phyloP scores from a whole-genome alignment of 2,797 vertebrate species.

The Chloroceryle amazona region DNA sequence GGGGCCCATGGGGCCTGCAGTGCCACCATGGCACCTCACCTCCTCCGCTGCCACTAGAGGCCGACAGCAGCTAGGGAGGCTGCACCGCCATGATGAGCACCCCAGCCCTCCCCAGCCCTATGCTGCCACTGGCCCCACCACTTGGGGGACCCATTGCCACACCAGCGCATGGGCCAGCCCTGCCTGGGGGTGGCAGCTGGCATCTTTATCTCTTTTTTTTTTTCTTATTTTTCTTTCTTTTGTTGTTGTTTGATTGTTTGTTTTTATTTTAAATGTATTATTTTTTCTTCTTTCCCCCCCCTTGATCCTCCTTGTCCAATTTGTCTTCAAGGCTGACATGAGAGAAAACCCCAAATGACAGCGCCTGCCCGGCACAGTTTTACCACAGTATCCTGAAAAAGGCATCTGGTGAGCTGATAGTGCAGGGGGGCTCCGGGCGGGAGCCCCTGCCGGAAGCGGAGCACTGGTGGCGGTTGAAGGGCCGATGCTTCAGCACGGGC shows the following conservation, averaged over 20 bases:
- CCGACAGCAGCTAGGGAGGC: background rate
- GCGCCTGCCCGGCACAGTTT: constrained; percentile 86
- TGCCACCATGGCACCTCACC: background rate
- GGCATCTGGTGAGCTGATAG: constrained; percentile 90
- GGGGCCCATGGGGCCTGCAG: no score
- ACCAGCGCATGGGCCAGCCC: background rate
- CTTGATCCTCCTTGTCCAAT: constrained; percentile 72
- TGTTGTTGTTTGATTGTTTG: background rate
- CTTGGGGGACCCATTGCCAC: constrained; percentile 53
- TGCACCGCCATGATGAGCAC: background rate
- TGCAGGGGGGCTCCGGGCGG: constrained; percentile 76
- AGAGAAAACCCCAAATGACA: constrained; percentile 86
- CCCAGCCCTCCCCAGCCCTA: background rate
- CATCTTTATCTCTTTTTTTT: constrained; percentile 21
- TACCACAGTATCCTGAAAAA: constrained; percentile 94
- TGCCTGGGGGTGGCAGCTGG: background rate
- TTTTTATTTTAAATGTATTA: background rate
- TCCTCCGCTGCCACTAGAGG: constrained; percentile 30
- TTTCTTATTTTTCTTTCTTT: background rate
- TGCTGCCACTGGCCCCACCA: fast-evolving
- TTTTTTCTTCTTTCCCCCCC: background rate
- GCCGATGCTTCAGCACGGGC: constrained; percentile 71
- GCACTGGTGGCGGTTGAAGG: constrained; percentile 79
- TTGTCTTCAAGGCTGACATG: constrained; percentile 85
- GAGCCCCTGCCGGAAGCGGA: constrained; percentile 84